Conservation (phyloP, 2,113 vertebrate species). For the Callithrix jacchus region DNA sequence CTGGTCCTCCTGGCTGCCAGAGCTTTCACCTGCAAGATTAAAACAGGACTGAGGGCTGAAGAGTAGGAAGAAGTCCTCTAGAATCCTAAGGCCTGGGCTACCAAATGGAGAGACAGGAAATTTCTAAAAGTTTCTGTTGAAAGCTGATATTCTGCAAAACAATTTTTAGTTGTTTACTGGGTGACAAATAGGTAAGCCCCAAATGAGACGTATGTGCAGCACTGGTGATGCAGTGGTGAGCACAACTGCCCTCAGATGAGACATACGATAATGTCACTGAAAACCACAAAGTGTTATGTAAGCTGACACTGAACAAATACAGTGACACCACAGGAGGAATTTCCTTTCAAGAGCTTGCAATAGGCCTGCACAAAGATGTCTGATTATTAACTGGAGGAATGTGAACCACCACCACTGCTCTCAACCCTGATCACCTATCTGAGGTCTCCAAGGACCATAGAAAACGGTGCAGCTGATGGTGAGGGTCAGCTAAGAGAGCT, state of each 20-base stretch:
- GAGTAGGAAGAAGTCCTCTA: neutral
- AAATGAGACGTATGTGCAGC: neutral
- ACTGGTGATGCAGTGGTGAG: neutral
- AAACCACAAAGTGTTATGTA: neutral
- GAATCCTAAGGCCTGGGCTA: neutral
- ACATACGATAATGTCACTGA: neutral
- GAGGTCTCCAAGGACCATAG: neutral
- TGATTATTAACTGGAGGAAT: neutral
- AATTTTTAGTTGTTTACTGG: neutral
- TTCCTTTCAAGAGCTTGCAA: neutral
- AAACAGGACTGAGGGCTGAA: neutral
- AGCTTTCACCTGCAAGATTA: constrained; percentile 88
- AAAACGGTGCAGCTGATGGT: neutral
- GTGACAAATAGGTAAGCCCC: neutral
- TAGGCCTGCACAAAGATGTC: neutral
- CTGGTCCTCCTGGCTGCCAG: constrained; percentile 96
- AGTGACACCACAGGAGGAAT: neutral
- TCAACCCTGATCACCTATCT: neutral
- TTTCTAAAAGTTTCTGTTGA: neutral
- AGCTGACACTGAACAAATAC: neutral
- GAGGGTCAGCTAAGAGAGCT: neutral
- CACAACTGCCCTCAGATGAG: neutral
- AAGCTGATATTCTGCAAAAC: neutral
- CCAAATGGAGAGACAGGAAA: neutral
- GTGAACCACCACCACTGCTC: neutral